phyloP scores from a whole-genome alignment of 2,888 invertebrate genomes.

The Ryuthela nishihirai region DNA sequence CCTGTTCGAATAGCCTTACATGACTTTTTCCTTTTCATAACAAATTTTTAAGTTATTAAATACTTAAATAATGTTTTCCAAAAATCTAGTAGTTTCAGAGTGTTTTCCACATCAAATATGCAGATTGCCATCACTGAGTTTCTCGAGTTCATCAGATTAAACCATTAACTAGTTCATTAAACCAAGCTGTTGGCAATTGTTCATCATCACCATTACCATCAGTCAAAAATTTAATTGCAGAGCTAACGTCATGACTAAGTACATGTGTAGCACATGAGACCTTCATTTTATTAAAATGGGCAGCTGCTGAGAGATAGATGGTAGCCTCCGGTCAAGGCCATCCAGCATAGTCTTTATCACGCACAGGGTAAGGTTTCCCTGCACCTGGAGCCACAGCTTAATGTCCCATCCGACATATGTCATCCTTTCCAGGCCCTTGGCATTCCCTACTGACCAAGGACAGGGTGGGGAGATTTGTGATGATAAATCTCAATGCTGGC shows the following conservation, averaged over 20 bases:
- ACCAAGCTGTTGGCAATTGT: conserved; percentile 1
- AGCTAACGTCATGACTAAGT: conserved; percentile 1
- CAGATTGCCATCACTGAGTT: not conserved
- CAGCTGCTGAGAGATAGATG: not conserved
- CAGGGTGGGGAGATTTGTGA: too few relatives aligned
- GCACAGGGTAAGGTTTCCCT: too few relatives aligned
- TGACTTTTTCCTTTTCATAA: not conserved
- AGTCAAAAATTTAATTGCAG: conserved; percentile 3
- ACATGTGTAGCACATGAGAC: conserved; percentile 1
- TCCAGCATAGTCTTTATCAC: too few relatives aligned
- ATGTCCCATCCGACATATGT: too few relatives aligned
- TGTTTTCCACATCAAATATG: conserved; percentile 2
- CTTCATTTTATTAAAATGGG: not conserved
- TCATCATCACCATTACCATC: not conserved
- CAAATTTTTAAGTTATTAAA: conserved; percentile 1
- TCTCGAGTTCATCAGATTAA: conserved; percentile 4
- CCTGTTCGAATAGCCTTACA: conserved; percentile 10
- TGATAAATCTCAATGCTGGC: too few relatives aligned
- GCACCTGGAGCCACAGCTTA: too few relatives aligned
- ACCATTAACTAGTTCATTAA: too few relatives aligned
- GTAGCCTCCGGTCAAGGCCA: not conserved
- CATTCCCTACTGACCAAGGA: too few relatives aligned
- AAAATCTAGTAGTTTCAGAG: not conserved
- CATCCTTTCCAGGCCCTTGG: too few relatives aligned
- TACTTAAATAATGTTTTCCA: conserved; percentile 1